Percentiles rank a stretch among this genome's conserved stretches.
These are phyloP conservation scores for Drosophila infuscata DNA, from an alignment of 2,888 invertebrate genomes.

Conservation along the genomic window DNA sequence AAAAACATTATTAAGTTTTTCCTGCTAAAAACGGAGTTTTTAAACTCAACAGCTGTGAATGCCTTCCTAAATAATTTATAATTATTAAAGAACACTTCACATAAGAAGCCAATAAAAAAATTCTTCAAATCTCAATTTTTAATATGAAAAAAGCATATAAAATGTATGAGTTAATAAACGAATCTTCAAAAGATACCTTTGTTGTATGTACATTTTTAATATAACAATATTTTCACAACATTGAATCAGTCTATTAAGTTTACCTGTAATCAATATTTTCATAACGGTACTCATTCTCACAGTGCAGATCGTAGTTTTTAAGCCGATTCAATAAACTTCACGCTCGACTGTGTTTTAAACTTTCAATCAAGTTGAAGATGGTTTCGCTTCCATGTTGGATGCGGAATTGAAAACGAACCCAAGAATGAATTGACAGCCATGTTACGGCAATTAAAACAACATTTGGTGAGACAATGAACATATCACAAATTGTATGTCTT, in stretches of 20 bases:
- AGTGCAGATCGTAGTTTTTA: neutral
- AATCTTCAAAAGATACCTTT: neutral
- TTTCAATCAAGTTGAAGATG: conserved; percentile 25
- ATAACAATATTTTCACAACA: neutral
- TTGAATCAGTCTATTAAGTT: neutral
- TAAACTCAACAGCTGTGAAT: neutral
- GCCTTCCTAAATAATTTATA: neutral
- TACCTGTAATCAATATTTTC: neutral
- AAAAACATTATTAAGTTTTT: neutral
- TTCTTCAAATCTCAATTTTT: neutral
- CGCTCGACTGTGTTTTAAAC: neutral
- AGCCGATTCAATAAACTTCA: conserved; percentile 18
- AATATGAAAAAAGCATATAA: neutral
- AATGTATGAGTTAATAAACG: neutral
- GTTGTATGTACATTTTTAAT: neutral
- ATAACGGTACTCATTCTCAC: neutral
- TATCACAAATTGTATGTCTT: conserved; percentile 32
- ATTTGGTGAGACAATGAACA: conserved; percentile 60
- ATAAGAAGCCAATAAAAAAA: no score
- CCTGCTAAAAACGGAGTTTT: neutral
- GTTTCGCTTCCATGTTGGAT: conserved; percentile 28
- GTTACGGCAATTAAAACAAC: conserved; percentile 67
- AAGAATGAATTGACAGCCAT: conserved; percentile 44
- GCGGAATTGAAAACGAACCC: conserved; percentile 2
- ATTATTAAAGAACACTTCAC: accelerated